phyloP scores from a whole-genome alignment of 1,140 invertebrate genomes.

The Nixonia krombeini region DNA sequence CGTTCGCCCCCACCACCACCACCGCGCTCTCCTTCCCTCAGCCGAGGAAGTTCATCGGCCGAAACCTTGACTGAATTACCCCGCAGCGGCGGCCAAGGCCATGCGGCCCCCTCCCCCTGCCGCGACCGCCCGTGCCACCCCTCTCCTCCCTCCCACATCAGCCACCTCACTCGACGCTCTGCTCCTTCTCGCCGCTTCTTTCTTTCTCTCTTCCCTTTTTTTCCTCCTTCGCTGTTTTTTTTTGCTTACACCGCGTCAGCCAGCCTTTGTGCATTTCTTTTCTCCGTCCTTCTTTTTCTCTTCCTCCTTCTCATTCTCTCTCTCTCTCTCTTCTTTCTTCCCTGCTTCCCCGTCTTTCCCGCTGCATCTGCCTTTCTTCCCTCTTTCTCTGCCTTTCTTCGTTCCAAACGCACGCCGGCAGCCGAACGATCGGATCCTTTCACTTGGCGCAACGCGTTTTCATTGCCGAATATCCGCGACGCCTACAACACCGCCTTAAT shows the following conservation, averaged over 20 bases:
- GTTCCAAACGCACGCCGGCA: too few relatives aligned
- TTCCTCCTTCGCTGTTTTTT: conserved; percentile 7
- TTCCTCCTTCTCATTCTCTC: not conserved
- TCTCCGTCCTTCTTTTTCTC: conserved; percentile 16
- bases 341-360: conserved; percentile 12
- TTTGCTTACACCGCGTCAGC: not conserved
- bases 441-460: not conserved
- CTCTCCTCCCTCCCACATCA: too few relatives aligned
- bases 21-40: conserved; percentile 49
- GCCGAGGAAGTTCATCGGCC: conserved; percentile 75
- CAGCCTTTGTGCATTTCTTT: conserved; percentile 10
- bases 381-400: conserved; percentile 2
- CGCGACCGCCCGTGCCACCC: too few relatives aligned
- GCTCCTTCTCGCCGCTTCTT: conserved; percentile 18
- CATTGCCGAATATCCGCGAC: not conserved
- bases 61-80: conserved; percentile 82
- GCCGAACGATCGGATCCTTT: too few relatives aligned
- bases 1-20: conserved; percentile 23
- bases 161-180: not conserved
- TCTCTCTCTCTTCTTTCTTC: conserved; percentile 6
- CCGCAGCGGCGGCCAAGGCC: conserved; percentile 76
- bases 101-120: conserved; percentile 52
- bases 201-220: conserved; percentile 16
- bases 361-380: not conserved
- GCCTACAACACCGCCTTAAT: too few relatives aligned